phyloP scores from a whole-genome alignment of 1,140 invertebrate genomes.

The Microplitis demolitor region DNA sequence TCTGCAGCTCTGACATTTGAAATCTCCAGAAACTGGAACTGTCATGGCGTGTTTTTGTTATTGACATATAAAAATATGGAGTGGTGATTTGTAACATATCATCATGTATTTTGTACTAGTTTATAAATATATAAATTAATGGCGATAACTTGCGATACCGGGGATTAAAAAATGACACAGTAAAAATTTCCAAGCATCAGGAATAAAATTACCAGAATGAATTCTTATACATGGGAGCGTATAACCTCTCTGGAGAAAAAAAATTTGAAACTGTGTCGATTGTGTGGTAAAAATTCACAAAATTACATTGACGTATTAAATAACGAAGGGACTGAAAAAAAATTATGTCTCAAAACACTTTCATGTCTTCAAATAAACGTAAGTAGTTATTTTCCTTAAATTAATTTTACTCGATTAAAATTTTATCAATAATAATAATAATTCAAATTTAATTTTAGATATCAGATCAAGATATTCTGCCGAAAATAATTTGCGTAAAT shows the following conservation, averaged over 20 bases:
- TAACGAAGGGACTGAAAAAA: conserved; percentile 25
- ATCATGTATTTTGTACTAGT: too few species aligned
- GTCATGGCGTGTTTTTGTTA: too few species aligned
- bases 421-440: too few species aligned
- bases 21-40: too few species aligned
- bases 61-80: too few species aligned
- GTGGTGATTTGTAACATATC: too few species aligned
- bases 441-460: conserved; percentile 20
- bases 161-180: too few species aligned
- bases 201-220: not conserved
- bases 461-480: conserved; percentile 23
- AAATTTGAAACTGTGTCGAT: conserved; percentile 28
- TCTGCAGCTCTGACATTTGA: too few species aligned
- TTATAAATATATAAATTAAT: not conserved
- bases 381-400: not conserved
- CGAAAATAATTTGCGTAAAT: conserved; percentile 25
- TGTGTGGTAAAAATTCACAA: conserved; percentile 23
- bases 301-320: conserved; percentile 28
- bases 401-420: too few species aligned
- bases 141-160: too few species aligned
- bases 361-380: conserved; percentile 32
- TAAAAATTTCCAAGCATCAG: too few species aligned
- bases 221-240: not conserved
- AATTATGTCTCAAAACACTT: conserved; percentile 25
- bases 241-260: not conserved